A percentile compares a stretch with the other conserved stretches of the same genome.
phyloP scores from a whole-genome alignment of 2,113 vertebrate species.

The Passer montanus region DNA sequence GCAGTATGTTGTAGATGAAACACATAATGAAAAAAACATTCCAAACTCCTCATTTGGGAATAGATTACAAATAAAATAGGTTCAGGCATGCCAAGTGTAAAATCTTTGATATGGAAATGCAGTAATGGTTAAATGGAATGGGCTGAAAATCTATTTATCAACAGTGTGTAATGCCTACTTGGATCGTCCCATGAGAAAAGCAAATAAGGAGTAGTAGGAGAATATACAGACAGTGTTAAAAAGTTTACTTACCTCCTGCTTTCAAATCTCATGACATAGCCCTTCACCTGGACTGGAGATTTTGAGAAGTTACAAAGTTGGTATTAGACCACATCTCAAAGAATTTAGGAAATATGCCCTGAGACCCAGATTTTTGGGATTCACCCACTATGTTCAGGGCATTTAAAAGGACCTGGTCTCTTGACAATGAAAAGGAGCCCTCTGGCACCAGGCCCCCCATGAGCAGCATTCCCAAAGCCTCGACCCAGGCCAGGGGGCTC shows the following conservation, averaged over 20 bases:
- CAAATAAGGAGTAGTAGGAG: constrained; percentile 53
- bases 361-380: not conserved
- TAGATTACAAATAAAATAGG: constrained; percentile 55
- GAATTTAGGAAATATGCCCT: not conserved
- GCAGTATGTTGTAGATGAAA: constrained; percentile 43
- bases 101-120: constrained; percentile 68
- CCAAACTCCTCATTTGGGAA: constrained; percentile 46
- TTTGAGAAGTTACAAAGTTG: not conserved
- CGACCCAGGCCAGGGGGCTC: not conserved
- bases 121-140: constrained; percentile 54
- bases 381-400: not conserved
- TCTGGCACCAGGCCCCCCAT: not conserved
- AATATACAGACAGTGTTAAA: constrained; percentile 6
- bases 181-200: constrained; percentile 60
- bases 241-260: constrained; percentile 32
- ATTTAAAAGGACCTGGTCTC: not conserved
- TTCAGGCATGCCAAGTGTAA: constrained; percentile 28
- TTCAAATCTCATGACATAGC: not conserved
- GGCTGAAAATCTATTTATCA: constrained; percentile 60
- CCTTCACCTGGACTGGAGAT: not conserved
- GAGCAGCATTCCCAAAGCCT: not conserved
- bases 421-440: not conserved
- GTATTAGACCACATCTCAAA: not conserved
- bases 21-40: constrained; percentile 46
- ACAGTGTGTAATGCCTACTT: constrained; percentile 37